A percentile compares a stretch with the other conserved stretches of the same genome.
Evolutionary conservation across 2,797 vertebrate genomes (phyloP).

Genomic region (Apogon talboti): DNA sequence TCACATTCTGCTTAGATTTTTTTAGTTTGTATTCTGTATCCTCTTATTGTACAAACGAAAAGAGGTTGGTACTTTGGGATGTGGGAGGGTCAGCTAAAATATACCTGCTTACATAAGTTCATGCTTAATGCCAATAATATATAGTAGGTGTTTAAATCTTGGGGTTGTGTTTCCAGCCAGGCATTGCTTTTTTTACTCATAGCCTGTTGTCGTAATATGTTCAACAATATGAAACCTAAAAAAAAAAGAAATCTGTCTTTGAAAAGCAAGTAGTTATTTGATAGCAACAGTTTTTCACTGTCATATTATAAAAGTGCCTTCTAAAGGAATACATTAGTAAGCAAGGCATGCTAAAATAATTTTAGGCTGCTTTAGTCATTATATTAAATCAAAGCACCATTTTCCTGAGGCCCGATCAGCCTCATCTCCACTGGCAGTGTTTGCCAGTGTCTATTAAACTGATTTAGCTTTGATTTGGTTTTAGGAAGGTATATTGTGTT

Average conservation of each 20-base stretch:
- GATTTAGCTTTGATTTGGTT: background rate
- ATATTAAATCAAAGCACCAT: background rate
- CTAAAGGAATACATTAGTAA: background rate
- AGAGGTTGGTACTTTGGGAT: background rate
- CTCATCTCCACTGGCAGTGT: background rate
- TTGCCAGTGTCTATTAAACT: background rate
- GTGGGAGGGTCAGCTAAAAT: slow-evolving; percentile 3
- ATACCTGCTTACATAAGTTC: background rate
- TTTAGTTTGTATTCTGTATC: background rate
- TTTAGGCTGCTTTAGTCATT: background rate
- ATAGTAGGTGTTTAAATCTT: background rate
- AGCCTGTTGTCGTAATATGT: background rate
- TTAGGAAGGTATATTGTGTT: slow-evolving; percentile 1
- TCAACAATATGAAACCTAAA: background rate
- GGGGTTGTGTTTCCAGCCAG: background rate
- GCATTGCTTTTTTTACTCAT: background rate
- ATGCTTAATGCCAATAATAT: background rate
- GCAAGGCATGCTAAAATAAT: background rate
- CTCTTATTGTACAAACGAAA: background rate
- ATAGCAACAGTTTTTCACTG: background rate
- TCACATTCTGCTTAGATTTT: background rate
- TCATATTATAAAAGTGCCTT: background rate
- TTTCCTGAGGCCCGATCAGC: background rate
- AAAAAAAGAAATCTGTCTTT: no score
- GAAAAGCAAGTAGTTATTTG: background rate